Base-by-base conservation (phyloP, 92 coral and sea anemone genomes). In the Epizoanthus fatuus region DNA sequence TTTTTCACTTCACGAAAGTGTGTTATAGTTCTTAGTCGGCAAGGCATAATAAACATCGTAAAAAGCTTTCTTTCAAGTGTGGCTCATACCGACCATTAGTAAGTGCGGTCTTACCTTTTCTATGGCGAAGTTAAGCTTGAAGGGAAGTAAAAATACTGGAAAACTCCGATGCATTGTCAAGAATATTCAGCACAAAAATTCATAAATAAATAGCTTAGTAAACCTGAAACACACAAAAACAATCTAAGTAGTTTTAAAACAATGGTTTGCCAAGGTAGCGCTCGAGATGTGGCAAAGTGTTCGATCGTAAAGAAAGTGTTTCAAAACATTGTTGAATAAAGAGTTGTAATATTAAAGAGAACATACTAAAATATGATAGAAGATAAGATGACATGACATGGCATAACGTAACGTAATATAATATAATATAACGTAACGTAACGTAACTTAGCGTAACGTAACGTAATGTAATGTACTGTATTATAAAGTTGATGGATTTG, bases 101-200 rank as follows among this genome's bases (percentile, higher is more conserved):
- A 32, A n/a, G 37, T 14, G 72, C 72, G 72, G 72, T 42, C 13
- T 3, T 66, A 17, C 49, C n/a, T 42, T 66, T 65, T 64, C 14
- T 65, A 65, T 37, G 19, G 14, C 47, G 47, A 65, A 32, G 71
- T 65, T 65, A 65, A 65, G 71, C 49, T 37, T 37, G 20, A 19
- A 16, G 16, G 20, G 25, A 22, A 65, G 40, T 3, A 15, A 9
- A 42, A 39, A 65, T 20, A 32, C n/a, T 35, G 10, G 12, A 65
- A 66, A 66, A 22, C 69, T 11, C 69, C 11, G 69, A 16, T 63
- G 14, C n/a, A 32, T 66, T 66, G 72, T 66, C 72, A 66, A 13
- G 49, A 66, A 66, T 37, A 66, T 66, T 66, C 40, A 35, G 44
- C 16, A 37, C 17, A 37, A 66, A 65, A 17, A 37, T 25, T 66